A percentile compares a stretch with the other conserved stretches of the same genome.
Evolutionary conservation across 1,140 invertebrate genomes (phyloP).

Genomic region (Heliconius nattereri): DNA sequence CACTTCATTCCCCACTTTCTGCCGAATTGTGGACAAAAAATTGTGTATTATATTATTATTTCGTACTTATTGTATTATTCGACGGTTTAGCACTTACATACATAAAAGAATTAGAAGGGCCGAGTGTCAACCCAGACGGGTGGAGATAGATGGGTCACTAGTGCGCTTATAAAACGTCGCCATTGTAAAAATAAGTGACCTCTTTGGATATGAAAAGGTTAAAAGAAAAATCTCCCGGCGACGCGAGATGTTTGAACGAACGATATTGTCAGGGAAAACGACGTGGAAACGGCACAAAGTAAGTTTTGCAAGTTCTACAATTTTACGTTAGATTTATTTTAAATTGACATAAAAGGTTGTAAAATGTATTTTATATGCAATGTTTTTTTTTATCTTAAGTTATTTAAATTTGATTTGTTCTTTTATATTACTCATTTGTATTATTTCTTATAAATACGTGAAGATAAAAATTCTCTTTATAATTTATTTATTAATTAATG

Average conservation of each 20-base stretch:
- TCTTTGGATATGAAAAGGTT: conserved; percentile 38
- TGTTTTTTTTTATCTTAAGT: background rate
- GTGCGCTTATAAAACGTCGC: conserved; percentile 12
- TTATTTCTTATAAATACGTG: too few relatives aligned
- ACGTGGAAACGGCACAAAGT: conserved; percentile 10
- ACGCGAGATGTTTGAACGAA: conserved; percentile 26
- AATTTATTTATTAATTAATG: too few relatives aligned
- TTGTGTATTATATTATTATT: background rate
- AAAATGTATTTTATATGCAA: background rate
- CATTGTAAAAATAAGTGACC: conserved; percentile 28
- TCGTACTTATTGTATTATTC: background rate
- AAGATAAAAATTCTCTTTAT: too few relatives aligned
- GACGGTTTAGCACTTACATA: background rate
- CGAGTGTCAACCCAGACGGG: background rate
- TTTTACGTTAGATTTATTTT: conserved; percentile 3
- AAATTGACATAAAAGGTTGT: background rate
- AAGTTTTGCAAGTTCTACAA: conserved; percentile 1
- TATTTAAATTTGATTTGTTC: background rate
- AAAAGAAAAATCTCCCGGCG: conserved; percentile 34
- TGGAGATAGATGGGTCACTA: background rate
- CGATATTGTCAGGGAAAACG: conserved; percentile 16
- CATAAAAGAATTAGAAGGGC: conserved; percentile 5
- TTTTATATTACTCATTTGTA: background rate
- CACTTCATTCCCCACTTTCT: too few relatives aligned
- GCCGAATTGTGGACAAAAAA: too few relatives aligned